Evolutionary conservation across 2,888 invertebrate species (phyloP), one percentile per base, ranked within the genome.

Genomic region (Criorhina ranunculi): DNA sequence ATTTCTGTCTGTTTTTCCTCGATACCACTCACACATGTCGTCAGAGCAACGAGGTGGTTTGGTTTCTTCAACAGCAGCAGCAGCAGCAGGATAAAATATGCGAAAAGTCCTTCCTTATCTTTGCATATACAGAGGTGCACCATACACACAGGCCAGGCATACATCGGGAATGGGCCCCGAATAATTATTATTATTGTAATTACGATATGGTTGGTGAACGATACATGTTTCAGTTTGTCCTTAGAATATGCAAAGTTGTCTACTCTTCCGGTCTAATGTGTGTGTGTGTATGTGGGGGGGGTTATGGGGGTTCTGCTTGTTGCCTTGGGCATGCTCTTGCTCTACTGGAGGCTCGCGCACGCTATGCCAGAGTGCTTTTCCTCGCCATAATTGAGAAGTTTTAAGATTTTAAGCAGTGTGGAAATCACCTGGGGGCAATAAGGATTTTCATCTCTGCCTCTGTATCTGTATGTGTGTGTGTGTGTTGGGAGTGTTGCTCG

Each of bases 171-270:
- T 44, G 83, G 51, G 73, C 66, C n/a, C 75, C 80, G 85, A 85
- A 85, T 85, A 85, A 85, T 85, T 80, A 85, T 80, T 85, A 80
- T 85, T 85, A 85, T 85, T 85, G 85, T 85, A 80, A 85, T 80
- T 80, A 85, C 85, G 85, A 85, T 85, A 85, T 70, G 80, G 70
- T 80, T 66, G 79, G 59, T 66, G 80, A 75, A 80, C 80, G 75
- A 85, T 85, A 80, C 85, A 79, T 72, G 79, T 79, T 77, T 77
- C 53, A 57, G 62, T 51, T 72, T 46, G 55, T 73, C 73, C 82
- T 67, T 55, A 67, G 57, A 78, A 76, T 57, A 82, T 62, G 73
- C 73, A 83, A 83, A 85, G 64, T 75, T 79, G 60, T 69, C 40
- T 62, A 40, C 17, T 57, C 44, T 66, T 64, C 70, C 66, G 31